Percentiles rank a stretch among this genome's conserved stretches.
Conservation (phyloP, 2,888 invertebrate species). For the Athripsodes cinereus region DNA sequence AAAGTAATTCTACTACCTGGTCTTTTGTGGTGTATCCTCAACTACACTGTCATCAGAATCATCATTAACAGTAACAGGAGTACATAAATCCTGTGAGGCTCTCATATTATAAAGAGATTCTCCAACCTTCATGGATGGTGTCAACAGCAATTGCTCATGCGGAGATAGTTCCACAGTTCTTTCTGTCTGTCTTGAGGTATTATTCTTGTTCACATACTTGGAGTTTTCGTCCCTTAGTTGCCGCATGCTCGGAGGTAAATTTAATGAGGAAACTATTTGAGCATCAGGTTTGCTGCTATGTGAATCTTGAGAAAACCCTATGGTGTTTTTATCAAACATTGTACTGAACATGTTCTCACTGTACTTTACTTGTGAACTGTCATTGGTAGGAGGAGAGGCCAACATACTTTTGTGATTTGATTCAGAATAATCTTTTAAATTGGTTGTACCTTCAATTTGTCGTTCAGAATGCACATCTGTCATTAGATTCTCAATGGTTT, state of each 20-base stretch:
- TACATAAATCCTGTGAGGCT: neutral
- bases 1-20: constrained; percentile 33
- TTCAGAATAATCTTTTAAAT: too few species aligned
- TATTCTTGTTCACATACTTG: neutral
- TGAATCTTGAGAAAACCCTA: neutral
- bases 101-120: constrained; percentile 20
- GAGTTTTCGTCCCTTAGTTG: neutral
- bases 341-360: constrained; percentile 14
- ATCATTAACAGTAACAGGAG: constrained; percentile 25
- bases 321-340: constrained; percentile 13
- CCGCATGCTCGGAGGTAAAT: constrained; percentile 2
- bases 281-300: neutral
- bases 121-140: constrained; percentile 6
- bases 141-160: constrained; percentile 12
- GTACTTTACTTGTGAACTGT: constrained; percentile 2
- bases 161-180: constrained; percentile 14
- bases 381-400: neutral
- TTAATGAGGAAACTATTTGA: neutral
- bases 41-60: constrained; percentile 42
- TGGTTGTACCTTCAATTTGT: too few species aligned
- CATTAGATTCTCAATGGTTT: neutral
- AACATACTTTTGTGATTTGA: too few species aligned
- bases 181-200: neutral
- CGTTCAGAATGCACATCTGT: neutral
- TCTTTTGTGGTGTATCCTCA: constrained; percentile 44